These are phyloP conservation scores for Andricus curvator DNA, from an alignment of 2,888 invertebrate species.

Conservation along the genomic window DNA sequence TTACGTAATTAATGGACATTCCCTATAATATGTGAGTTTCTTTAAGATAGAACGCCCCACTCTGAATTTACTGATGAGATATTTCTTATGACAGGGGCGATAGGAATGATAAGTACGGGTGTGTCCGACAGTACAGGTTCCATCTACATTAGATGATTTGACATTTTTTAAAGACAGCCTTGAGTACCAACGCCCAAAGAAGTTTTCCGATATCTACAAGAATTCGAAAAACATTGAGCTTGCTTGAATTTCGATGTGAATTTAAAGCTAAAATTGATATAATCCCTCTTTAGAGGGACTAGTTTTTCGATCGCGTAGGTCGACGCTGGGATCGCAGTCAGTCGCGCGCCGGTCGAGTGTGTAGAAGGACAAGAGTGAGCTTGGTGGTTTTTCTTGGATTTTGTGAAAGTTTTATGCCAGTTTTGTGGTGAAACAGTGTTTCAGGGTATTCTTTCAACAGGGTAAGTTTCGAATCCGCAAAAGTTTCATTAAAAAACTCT, in stretches of 20 bases:
- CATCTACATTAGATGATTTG: not conserved
- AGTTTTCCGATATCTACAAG: not conserved
- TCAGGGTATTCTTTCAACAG: constrained; percentile 66
- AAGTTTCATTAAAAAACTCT: constrained; percentile 50
- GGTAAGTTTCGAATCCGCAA: constrained; percentile 64
- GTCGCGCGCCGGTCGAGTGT: constrained; percentile 77
- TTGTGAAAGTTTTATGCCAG: constrained; percentile 68
- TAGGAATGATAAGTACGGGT: not conserved
- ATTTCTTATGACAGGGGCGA: not conserved
- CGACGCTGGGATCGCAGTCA: constrained; percentile 60
- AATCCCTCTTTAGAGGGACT: constrained; percentile 59
- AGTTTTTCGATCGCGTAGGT: constrained; percentile 66
- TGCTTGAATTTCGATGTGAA: not conserved
- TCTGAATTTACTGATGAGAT: not conserved
- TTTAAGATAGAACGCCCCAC: no score
- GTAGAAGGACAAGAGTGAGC: constrained; percentile 65
- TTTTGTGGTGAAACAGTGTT: constrained; percentile 67
- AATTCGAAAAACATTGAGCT: not conserved
- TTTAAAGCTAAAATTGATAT: constrained; percentile 5
- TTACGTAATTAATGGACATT: no score
- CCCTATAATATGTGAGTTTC: no score
- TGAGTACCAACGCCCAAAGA: not conserved
- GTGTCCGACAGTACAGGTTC: not conserved
- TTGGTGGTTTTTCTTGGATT: constrained; percentile 50
- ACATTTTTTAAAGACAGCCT: not conserved